Percentiles rank a stretch among this genome's conserved stretches.
phyloP scores from a whole-genome alignment of 2,113 vertebrate genomes.

The Copsychus sechellarum region DNA sequence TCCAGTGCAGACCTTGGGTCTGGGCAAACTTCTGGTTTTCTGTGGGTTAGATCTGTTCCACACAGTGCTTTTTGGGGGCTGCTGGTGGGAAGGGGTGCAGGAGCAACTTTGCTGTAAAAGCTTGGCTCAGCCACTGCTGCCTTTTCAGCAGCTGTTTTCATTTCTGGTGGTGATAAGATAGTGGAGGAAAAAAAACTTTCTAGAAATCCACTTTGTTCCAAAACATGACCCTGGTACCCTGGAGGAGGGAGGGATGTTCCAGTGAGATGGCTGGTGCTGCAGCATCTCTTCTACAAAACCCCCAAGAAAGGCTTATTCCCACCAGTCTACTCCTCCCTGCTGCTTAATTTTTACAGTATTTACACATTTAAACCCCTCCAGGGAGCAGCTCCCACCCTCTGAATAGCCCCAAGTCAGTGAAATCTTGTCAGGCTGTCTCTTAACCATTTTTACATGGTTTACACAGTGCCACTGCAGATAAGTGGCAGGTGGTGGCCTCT shows the following conservation, averaged over 20 bases:
- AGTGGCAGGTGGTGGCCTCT: constrained; percentile 12
- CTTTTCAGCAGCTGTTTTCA: background rate
- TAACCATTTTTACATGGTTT: background rate
- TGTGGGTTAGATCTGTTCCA: background rate
- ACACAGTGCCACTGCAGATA: background rate
- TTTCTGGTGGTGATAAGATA: background rate
- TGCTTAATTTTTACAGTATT: background rate
- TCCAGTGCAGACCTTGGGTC: background rate
- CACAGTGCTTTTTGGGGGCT: background rate
- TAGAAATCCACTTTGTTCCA: background rate
- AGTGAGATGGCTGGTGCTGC: background rate
- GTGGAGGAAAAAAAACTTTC: background rate
- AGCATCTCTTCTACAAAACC: background rate
- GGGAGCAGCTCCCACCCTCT: background rate
- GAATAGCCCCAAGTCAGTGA: background rate
- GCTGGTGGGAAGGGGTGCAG: background rate
- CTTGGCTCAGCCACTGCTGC: background rate
- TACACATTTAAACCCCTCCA: background rate
- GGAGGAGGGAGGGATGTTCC: background rate
- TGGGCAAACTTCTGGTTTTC: background rate
- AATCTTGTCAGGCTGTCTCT: background rate
- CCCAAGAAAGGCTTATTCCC: background rate
- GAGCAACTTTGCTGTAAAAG: background rate
- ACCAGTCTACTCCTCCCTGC: background rate
- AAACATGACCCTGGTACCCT: background rate